These are phyloP conservation scores for Gila robusta DNA, from an alignment of 2,797 vertebrate genomes.

Conservation along the genomic window DNA sequence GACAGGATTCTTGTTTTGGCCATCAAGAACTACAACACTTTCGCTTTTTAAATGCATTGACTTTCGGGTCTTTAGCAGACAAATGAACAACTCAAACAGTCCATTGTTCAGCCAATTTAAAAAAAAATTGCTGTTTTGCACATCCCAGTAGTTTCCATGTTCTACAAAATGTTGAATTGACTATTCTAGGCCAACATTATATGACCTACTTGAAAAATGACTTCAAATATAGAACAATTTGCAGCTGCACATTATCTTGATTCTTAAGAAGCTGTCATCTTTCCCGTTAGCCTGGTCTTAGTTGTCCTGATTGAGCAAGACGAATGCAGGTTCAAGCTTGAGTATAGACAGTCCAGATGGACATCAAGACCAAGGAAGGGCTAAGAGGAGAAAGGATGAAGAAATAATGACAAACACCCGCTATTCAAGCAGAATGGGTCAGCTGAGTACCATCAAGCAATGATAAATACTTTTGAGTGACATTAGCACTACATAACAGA, in stretches of 20 bases:
- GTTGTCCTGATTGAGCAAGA: background rate
- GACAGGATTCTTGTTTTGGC: background rate
- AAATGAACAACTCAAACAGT: background rate
- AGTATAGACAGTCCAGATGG: background rate
- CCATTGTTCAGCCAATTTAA: background rate
- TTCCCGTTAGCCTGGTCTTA: constrained; percentile 14
- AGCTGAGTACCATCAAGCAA: background rate
- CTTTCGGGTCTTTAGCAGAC: background rate
- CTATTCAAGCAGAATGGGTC: background rate
- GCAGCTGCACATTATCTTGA: background rate
- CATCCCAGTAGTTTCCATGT: background rate
- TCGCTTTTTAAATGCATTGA: background rate
- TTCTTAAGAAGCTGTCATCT: background rate
- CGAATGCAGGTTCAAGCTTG: background rate
- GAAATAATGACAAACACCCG: background rate
- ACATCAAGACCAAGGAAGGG: background rate
- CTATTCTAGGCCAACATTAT: background rate
- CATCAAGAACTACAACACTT: background rate
- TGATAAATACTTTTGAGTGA: constrained; percentile 12
- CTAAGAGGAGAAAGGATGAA: background rate
- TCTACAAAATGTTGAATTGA: background rate
- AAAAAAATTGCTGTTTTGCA: background rate
- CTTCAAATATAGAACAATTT: constrained; percentile 9
- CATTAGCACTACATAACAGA: background rate
- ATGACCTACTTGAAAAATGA: constrained; percentile 9